Percentiles rank a stretch among this genome's conserved stretches.
These are phyloP conservation scores for Drosophila imparisetae DNA, from an alignment of 2,888 invertebrate genomes.

Conservation along the genomic window DNA sequence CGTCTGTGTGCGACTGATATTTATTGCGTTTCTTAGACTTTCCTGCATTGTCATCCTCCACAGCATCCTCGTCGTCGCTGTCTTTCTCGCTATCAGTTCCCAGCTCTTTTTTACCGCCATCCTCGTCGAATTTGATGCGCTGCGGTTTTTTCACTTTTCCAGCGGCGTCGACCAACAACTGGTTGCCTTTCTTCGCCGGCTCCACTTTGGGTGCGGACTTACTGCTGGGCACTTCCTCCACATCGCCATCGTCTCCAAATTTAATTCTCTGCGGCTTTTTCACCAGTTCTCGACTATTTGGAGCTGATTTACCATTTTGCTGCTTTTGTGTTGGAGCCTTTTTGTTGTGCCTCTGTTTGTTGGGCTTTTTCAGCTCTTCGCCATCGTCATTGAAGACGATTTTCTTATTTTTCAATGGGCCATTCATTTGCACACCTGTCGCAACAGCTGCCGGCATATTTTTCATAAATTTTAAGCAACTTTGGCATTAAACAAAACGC, in stretches of 20 bases:
- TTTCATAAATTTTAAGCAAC: constrained; percentile 13
- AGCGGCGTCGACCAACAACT: constrained; percentile 15
- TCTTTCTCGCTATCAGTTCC: constrained; percentile 37
- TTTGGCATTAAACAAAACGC: constrained; percentile 40
- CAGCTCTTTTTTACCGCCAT: constrained; percentile 30
- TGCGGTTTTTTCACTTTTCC: constrained; percentile 47
- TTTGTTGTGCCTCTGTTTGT: constrained; percentile 48
- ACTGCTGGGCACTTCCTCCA: constrained; percentile 11
- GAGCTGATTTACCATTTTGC: constrained; percentile 17
- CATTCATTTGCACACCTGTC: constrained; percentile 44
- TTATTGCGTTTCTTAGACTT: constrained; percentile 50
- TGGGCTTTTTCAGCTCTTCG: constrained; percentile 49
- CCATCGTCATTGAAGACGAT: constrained; percentile 81
- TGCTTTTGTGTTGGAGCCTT: constrained; percentile 22
- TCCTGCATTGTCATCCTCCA: constrained; percentile 2
- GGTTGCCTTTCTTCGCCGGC: constrained; percentile 26
- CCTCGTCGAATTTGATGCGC: constrained; percentile 70
- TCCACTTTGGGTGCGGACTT: constrained; percentile 17
- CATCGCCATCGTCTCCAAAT: constrained; percentile 38
- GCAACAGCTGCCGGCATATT: constrained; percentile 72
- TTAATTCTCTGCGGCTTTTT: constrained; percentile 43
- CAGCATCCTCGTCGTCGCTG: constrained; percentile 20
- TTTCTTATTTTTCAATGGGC: constrained; percentile 76
- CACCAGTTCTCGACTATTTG: not conserved
- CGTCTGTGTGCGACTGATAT: constrained; percentile 55